These are phyloP conservation scores for Psilopsiagon aymara DNA, from an alignment of 2,113 vertebrate species.

Conservation along the genomic window DNA sequence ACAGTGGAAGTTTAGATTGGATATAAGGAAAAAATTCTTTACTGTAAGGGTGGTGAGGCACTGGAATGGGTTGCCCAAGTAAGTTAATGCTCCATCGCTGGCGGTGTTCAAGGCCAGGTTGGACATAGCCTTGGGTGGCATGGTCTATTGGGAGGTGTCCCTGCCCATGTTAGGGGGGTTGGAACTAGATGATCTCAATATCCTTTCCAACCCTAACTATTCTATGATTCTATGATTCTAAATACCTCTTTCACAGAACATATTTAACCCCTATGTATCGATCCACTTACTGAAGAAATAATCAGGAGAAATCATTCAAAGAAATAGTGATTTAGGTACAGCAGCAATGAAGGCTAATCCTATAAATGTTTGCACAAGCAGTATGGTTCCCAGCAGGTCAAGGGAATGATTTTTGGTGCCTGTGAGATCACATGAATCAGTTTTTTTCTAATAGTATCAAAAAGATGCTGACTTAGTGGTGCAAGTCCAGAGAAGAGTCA, in stretches of 20 bases:
- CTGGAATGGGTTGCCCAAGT: too few species aligned
- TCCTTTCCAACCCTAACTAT: too few species aligned
- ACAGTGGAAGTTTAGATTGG: too few species aligned
- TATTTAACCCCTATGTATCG: background rate
- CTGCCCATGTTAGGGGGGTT: too few species aligned
- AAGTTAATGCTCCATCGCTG: too few species aligned
- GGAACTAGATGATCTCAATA: too few species aligned
- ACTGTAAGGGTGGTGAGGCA: too few species aligned
- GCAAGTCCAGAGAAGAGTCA: background rate
- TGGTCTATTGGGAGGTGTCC: too few species aligned
- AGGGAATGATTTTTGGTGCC: background rate
- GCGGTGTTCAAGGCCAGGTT: too few species aligned
- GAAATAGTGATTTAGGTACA: background rate
- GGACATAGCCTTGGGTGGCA: too few species aligned
- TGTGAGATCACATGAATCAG: background rate
- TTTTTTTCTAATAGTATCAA: background rate
- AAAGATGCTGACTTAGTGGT: background rate
- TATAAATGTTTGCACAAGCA: background rate
- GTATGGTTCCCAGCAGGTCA: background rate
- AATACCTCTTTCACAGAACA: background rate
- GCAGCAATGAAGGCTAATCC: background rate
- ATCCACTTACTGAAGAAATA: background rate
- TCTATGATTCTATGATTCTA: too few species aligned
- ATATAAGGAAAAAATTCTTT: too few species aligned
- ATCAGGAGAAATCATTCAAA: background rate